Evolutionary conservation across 2,113 vertebrate genomes (phyloP).

Genomic region (Alligator sinensis): DNA sequence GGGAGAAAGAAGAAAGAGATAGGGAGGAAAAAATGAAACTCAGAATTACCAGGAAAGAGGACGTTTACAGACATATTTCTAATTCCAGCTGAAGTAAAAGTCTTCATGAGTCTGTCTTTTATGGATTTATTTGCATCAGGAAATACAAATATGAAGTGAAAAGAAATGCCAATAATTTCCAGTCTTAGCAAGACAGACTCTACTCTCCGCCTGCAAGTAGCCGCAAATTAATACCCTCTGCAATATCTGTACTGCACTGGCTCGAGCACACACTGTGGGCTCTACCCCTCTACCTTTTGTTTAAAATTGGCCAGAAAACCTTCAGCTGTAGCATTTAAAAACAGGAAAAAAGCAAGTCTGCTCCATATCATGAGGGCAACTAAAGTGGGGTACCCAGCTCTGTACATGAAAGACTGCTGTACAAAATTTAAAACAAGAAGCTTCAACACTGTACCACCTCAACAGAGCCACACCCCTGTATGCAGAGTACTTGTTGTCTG

Average conservation of each 20-base stretch:
- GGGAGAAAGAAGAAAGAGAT: background rate
- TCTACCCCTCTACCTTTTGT: slow-evolving; percentile 35
- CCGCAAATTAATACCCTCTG: slow-evolving; percentile 13
- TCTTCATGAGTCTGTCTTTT: background rate
- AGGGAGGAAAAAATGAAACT: background rate
- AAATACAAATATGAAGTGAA: slow-evolving; percentile 12
- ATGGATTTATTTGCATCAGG: slow-evolving; percentile 1
- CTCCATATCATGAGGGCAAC: slow-evolving; percentile 36
- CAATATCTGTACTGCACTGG: slow-evolving; percentile 35
- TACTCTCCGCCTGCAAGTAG: slow-evolving; percentile 50
- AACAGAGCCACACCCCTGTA: slow-evolving; percentile 38
- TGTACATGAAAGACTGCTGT: slow-evolving; percentile 43
- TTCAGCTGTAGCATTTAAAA: slow-evolving; percentile 34
- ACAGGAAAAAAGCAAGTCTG: background rate
- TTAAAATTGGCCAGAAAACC: slow-evolving; percentile 67
- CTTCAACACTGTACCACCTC: slow-evolving; percentile 6
- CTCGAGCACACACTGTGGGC: slow-evolving; percentile 51
- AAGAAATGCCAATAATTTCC: slow-evolving; percentile 39
- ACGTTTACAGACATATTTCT: background rate
- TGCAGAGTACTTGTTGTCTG: slow-evolving; percentile 52
- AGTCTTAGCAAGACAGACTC: slow-evolving; percentile 11
- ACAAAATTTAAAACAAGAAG: slow-evolving; percentile 51
- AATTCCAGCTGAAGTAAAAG: slow-evolving; percentile 46
- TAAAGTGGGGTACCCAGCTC: background rate
- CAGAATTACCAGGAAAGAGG: slow-evolving; percentile 7